Conservation (phyloP, 2,888 invertebrate species). For the Scaptomyza polygonia region DNA sequence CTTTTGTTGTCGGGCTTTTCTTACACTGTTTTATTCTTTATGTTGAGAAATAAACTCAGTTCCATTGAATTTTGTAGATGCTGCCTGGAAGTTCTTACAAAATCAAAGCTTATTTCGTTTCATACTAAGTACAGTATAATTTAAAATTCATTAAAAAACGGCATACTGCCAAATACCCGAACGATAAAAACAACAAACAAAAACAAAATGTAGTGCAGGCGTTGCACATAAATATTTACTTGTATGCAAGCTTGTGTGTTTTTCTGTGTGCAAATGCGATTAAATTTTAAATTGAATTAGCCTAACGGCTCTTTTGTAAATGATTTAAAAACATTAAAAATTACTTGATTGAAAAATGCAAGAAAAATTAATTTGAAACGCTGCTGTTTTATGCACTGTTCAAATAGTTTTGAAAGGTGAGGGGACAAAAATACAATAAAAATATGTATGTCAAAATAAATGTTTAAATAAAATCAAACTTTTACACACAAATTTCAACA, state of each 20-base stretch:
- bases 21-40: slow-evolving; percentile 1
- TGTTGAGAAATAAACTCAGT: not conserved
- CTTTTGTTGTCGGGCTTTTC: slow-evolving; percentile 23
- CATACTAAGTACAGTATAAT: slow-evolving; percentile 42
- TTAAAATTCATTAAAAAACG: slow-evolving; percentile 75
- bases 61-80: slow-evolving; percentile 42
- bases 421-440: no score
- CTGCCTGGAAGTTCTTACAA: slow-evolving; percentile 44
- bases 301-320: slow-evolving; percentile 7
- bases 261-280: not conserved
- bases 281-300: slow-evolving; percentile 39
- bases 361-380: not conserved
- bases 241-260: not conserved
- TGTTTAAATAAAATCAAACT: no score
- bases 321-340: slow-evolving; percentile 48
- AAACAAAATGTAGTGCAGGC: slow-evolving; percentile 5
- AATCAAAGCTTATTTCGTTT: slow-evolving; percentile 31
- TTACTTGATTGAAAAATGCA: slow-evolving; percentile 18
- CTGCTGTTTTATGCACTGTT: not conserved
- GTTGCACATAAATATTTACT: slow-evolving; percentile 20
- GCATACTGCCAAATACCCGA: slow-evolving; percentile 31
- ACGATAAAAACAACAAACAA: slow-evolving; percentile 19
- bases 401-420: not conserved
- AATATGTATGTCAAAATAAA: no score
- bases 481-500: no score